phyloP scores from a whole-genome alignment of 2,888 invertebrate genomes.

The Pelosia muscerda region DNA sequence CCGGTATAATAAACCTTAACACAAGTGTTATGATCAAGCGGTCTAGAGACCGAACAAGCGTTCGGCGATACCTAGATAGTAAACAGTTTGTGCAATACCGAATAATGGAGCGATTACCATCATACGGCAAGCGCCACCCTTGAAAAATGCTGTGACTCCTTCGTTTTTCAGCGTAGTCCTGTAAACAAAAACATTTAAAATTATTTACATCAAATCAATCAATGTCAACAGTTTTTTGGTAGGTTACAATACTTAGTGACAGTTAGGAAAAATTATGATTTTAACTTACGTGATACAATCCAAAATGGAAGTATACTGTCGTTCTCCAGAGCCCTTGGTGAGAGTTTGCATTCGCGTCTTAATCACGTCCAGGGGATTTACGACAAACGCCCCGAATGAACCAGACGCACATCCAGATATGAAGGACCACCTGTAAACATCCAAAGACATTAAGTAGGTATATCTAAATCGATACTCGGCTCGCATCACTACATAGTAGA shows the following conservation, averaged over 20 bases:
- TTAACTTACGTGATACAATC: conserved; percentile 95
- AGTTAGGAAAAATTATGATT: too few relatives aligned
- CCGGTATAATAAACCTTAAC: background rate
- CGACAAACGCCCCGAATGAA: conserved; percentile 94
- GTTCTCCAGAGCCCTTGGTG: conserved; percentile 94
- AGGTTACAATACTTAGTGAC: too few relatives aligned
- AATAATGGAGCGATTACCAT: conserved; percentile 99
- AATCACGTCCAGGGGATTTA: conserved; percentile 99
- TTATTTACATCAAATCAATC: background rate
- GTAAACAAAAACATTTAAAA: conserved; percentile 41
- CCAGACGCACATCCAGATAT: conserved; percentile 96
- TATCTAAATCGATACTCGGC: background rate
- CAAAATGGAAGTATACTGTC: conserved; percentile 93
- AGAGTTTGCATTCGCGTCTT: conserved; percentile 99
- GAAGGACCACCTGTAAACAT: conserved; percentile 93
- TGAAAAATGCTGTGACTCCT: conserved; percentile 97
- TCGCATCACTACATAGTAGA: background rate
- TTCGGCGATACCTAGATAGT: conserved; percentile 98
- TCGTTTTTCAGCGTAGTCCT: conserved; percentile 95
- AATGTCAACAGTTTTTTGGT: too few relatives aligned
- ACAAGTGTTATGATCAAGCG: background rate
- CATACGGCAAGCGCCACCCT: conserved; percentile 98
- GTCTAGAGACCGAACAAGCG: conserved; percentile 61
- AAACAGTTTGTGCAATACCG: conserved; percentile 99
- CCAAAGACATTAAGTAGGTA: too few relatives aligned